Evolutionary conservation across 1,140 invertebrate species (phyloP).

Genomic region (Drosophila cardini): DNA sequence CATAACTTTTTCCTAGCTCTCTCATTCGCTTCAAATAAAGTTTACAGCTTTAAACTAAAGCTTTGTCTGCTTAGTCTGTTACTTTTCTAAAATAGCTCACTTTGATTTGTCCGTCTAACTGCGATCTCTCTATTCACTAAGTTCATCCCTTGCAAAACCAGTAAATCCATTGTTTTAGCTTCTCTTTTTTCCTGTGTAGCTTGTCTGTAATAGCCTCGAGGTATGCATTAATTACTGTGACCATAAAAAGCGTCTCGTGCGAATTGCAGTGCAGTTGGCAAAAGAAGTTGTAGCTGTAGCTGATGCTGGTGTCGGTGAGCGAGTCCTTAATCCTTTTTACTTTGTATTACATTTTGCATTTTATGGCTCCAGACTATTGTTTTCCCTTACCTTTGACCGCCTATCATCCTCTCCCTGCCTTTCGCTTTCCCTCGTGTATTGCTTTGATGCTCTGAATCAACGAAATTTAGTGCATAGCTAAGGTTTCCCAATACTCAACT

Average conservation of each 20-base stretch:
- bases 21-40: background rate
- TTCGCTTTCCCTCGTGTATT: conserved; percentile 38
- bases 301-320: background rate
- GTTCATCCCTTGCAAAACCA: background rate
- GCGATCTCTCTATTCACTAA: conserved; percentile 20
- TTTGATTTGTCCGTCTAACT: conserved; percentile 16
- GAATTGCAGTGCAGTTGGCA: conserved; percentile 42
- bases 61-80: background rate
- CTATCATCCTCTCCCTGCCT: background rate
- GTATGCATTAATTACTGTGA: conserved; percentile 79
- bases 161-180: conserved; percentile 33
- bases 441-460: conserved; percentile 55
- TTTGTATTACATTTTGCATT: conserved; percentile 78
- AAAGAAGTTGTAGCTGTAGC: background rate
- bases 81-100: conserved; percentile 5
- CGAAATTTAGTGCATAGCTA: conserved; percentile 60
- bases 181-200: conserved; percentile 11
- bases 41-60: background rate
- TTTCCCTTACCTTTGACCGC: conserved; percentile 6
- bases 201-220: conserved; percentile 67
- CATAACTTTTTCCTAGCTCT: conserved; percentile 9
- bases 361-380: conserved; percentile 54
- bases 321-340: conserved; percentile 43
- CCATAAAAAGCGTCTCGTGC: conserved; percentile 66
- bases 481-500: conserved; percentile 1